Evolutionary conservation across 2,797 vertebrate species (phyloP), one percentile per base, ranked within the genome.

Genomic region (Odontamblyopus lacepedii): DNA sequence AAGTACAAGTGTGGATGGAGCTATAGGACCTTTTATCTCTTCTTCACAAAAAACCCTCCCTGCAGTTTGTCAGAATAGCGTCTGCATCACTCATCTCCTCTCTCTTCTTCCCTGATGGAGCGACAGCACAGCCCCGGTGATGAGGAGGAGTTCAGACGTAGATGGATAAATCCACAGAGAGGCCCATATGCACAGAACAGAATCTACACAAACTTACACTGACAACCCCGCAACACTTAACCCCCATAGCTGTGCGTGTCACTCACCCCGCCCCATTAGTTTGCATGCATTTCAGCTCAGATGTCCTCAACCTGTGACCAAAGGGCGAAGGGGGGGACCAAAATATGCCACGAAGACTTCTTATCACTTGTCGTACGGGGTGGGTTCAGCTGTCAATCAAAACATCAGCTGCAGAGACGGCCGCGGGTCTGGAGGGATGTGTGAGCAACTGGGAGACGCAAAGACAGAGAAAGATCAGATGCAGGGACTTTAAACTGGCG

Each of bases 261-360:
- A 62, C 16, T 62, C 60, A 62, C 16, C 16, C 60, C 29, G 3
- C 2, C 16, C 60, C 18, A 19, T 62, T 62, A 35, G 60, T n/a
- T 4, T 35, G 60, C 6, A 11, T 9, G 30, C 30, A 4, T 19
- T 19, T 35, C 18, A 7, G 60, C 30, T n/a, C 30, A 6, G 16
- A 35, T n/a, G 60, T 62, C 60, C 60, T 62, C 60, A 62, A 62
- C 60, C 60, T 35, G 60, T 62, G 60, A 62, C 60, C 60, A 18
- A 35, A 18, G 60, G 29, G 60, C 29, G 16, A 12, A 11, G 32
- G 18, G 60, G 29, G 3, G 60, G 60, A 62, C 60, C 60, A 30
- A 16, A 62, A 62, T 30, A 62, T 62, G 60, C 60, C 60, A 62
- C 15, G 30, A 35, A 32, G 60, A 62, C 30, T 62, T 35, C 30